Conservation (phyloP, 92 coral and sea anemone genomes). For the Zoanthus solanderi region DNA sequence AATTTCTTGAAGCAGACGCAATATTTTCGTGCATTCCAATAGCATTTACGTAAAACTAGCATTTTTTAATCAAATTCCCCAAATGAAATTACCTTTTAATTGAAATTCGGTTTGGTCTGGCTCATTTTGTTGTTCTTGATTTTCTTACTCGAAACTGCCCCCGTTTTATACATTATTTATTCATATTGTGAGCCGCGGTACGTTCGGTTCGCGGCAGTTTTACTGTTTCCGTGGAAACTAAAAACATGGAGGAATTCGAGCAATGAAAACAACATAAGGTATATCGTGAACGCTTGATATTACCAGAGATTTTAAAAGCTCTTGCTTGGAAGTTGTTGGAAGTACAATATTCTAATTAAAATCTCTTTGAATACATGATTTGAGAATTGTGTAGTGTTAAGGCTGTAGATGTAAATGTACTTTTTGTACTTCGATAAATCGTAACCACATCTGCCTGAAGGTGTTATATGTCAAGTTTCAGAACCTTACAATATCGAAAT, state of each 20-base stretch:
- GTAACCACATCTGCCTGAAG: no score
- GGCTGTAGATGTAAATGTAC: no score
- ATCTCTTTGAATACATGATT: no score
- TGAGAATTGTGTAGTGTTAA: no score
- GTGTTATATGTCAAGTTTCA: no score
- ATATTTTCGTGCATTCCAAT: background rate
- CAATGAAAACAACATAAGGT: no score
- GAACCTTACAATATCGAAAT: no score
- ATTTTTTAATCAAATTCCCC: background rate
- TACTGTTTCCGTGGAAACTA: slow-evolving; percentile 1
- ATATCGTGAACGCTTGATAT: no score
- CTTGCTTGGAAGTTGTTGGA: no score
- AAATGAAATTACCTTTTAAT: background rate
- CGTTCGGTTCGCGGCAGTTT: background rate
- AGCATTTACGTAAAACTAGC: background rate
- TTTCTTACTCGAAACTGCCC: background rate
- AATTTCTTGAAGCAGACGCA: background rate
- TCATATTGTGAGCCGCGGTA: slow-evolving; percentile 9
- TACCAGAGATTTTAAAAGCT: no score
- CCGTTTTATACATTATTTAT: background rate
- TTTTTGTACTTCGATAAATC: no score
- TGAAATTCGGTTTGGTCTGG: slow-evolving; percentile 11
- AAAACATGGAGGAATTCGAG: background rate
- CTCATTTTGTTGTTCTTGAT: background rate
- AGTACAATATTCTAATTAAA: no score